phyloP scores from a whole-genome alignment of 2,113 vertebrate genomes.

The Puffinus mauretanicus region DNA sequence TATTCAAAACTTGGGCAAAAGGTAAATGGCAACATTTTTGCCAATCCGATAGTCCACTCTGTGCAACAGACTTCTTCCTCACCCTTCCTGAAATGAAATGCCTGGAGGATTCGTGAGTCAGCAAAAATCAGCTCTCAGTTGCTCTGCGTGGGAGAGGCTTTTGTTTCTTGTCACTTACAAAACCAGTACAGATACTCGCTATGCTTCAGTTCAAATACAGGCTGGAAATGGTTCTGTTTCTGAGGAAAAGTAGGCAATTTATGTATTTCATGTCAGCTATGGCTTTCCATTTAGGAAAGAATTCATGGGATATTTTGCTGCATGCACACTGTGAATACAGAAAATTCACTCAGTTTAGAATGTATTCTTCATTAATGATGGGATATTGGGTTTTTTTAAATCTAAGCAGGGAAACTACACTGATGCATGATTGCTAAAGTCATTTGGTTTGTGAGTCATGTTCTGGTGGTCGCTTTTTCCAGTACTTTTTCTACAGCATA shows the following conservation, averaged over 20 bases:
- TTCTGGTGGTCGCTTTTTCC: background rate
- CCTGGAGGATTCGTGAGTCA: background rate
- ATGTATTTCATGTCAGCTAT: background rate
- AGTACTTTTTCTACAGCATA: background rate
- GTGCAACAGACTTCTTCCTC: background rate
- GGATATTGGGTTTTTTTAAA: background rate
- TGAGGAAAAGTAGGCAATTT: background rate
- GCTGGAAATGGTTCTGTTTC: background rate
- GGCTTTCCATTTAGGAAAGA: background rate
- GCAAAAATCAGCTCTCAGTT: background rate
- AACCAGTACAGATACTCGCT: background rate
- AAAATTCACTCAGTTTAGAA: background rate
- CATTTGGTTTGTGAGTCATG: background rate
- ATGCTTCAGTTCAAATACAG: background rate
- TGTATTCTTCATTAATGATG: background rate
- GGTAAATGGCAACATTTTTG: background rate
- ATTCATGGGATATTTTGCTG: background rate
- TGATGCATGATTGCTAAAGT: background rate
- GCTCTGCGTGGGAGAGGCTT: background rate
- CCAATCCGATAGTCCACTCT: background rate
- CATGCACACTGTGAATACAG: background rate
- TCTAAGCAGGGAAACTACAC: background rate
- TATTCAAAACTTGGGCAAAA: slow-evolving; percentile 8
- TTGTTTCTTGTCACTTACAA: background rate
- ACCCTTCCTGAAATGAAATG: background rate